Conservation (phyloP, 2,113 vertebrate genomes). For the Thamnaconus septentrionalis region DNA sequence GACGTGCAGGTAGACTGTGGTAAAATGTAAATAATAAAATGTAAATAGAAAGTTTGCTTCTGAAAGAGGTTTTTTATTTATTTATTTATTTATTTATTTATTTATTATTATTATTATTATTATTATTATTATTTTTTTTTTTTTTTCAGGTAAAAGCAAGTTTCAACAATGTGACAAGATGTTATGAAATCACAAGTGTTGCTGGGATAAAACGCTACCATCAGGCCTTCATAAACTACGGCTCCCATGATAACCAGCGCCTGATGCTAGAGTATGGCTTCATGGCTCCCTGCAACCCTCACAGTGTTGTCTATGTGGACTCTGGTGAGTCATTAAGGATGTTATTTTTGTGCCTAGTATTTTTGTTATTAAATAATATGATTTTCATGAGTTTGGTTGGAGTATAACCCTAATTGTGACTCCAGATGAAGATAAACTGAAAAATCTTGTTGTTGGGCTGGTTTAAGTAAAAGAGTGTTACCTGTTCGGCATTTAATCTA, state of each 20-base stretch:
- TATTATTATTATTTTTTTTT: too few relatives aligned
- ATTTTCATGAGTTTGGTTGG: too few relatives aligned
- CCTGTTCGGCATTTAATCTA: too few relatives aligned
- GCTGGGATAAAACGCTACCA: constrained; percentile 65
- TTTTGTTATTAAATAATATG: too few relatives aligned
- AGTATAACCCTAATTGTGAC: too few relatives aligned
- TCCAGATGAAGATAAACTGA: too few relatives aligned
- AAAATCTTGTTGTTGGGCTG: too few relatives aligned
- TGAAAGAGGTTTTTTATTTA: too few relatives aligned
- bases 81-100: too few relatives aligned
- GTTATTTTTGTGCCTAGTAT: not conserved
- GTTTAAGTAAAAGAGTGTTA: too few relatives aligned
- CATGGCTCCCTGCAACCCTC: constrained; percentile 80
- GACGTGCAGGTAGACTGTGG: constrained; percentile 79
- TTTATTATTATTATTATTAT: too few relatives aligned
- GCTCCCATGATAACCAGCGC: constrained; percentile 88
- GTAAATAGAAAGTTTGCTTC: too few relatives aligned
- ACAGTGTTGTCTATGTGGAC: constrained; percentile 84
- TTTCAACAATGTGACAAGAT: constrained; percentile 79
- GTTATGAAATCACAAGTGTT: constrained; percentile 84
- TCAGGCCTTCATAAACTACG: constrained; percentile 92
- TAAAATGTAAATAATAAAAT: not conserved
- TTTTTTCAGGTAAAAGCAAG: constrained; percentile 81
- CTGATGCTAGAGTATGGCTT: constrained; percentile 95
- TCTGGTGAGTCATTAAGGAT: constrained; percentile 67